phyloP scores from a whole-genome alignment of 2,113 vertebrate genomes.

The Eonycteris spelaea region DNA sequence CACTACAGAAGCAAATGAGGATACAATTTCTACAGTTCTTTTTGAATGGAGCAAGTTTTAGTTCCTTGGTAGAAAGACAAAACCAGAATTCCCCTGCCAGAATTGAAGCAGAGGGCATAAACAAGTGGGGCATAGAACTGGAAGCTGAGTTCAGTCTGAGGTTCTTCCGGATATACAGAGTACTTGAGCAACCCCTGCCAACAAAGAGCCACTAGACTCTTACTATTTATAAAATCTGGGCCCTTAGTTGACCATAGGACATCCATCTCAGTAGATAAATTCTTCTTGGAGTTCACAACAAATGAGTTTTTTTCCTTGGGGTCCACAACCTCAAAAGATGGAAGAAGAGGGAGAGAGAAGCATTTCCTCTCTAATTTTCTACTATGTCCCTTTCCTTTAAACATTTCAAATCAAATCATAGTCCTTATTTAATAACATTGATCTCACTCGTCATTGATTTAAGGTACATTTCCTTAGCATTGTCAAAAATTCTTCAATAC shows the following conservation, averaged over 20 bases:
- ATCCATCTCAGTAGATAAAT: neutral
- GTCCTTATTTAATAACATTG: neutral
- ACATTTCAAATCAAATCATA: conserved; percentile 2
- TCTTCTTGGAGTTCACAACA: neutral
- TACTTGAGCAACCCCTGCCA: neutral
- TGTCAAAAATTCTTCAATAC: neutral
- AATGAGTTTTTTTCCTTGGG: neutral
- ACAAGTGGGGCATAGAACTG: neutral
- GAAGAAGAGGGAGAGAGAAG: neutral
- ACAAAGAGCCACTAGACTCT: neutral
- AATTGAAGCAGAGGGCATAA: neutral
- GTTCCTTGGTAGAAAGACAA: neutral
- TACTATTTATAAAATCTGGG: neutral
- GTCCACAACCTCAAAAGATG: neutral
- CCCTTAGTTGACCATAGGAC: neutral
- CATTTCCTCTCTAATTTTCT: neutral
- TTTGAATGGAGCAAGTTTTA: neutral
- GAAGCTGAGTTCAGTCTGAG: neutral
- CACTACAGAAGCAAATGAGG: neutral
- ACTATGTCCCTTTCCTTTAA: neutral
- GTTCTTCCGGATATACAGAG: too few relatives aligned
- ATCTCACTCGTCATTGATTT: conserved; percentile 14
- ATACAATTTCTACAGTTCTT: neutral
- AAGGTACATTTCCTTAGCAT: neutral
- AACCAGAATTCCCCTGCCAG: neutral